Evolutionary conservation across 2,888 invertebrate species (phyloP), one percentile per base, ranked within the genome.

Genomic region (Megamerina dolium): DNA sequence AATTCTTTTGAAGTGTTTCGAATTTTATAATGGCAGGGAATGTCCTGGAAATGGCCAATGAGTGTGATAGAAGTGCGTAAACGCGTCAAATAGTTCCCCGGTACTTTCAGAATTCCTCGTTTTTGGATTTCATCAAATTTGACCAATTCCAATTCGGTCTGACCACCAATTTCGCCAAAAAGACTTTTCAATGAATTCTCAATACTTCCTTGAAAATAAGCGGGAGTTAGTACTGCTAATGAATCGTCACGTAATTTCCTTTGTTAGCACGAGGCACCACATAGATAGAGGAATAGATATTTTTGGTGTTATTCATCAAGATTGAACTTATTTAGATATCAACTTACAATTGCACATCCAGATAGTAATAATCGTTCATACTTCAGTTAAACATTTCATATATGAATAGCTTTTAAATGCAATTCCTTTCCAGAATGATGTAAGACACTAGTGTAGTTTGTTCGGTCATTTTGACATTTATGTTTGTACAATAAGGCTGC

Each of bases 121-220:
- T 57, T 65, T 4, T 67, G 60, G 1, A 57, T 39, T 1, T 65
- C 50, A 53, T 77, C 66, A 55, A 77, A 81, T 56, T 78, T 80
- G 3, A 83, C 51, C 12, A 83, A 56, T 49, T 82, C 79, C 19
- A 83, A 61, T 21, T 65, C 64, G 19, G 75, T 68, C 42, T 73
- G 65, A 17, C 77, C 72, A 37, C 77, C 77, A 54, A 75, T 73
- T 66, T 77, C 78, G 4, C 82, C 82, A 62, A 81, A 79, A 36
- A 81, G 55, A 43, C 70, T 64, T 38, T 65, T 69, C 46, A 81
- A 55, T 4, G 77, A 73, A 41, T 73, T 64, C 43, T 74, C 61
- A 48, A 83, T 73, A 60, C 79, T 76, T 36, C 77, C 76, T 58
- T 79, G 80, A 46, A 82, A 73, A 55, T 72, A 78, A 3, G 72